Evolutionary conservation across 2,888 invertebrate genomes (phyloP).

Genomic region (Eugnorisma glareosa): DNA sequence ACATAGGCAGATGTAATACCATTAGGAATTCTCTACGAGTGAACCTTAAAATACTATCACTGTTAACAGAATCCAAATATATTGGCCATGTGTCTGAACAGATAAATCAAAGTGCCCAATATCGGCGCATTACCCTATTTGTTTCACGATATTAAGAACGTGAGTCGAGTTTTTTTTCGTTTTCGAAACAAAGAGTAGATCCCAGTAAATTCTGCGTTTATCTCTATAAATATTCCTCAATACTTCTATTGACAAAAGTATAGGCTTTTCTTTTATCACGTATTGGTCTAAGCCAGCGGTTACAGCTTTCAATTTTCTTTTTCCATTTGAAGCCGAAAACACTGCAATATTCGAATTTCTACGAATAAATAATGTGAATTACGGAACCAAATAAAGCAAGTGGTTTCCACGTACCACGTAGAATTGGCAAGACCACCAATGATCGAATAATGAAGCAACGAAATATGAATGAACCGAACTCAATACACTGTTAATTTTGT

Average conservation of each 20-base stretch:
- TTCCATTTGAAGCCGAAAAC: conserved; percentile 16
- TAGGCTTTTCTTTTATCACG: conserved; percentile 23
- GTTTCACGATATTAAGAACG: conserved; percentile 81
- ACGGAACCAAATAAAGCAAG: not conserved
- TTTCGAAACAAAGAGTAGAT: conserved; percentile 35
- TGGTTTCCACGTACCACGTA: not conserved
- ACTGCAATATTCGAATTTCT: not conserved
- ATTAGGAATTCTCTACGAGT: conserved; percentile 3
- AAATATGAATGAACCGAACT: not conserved
- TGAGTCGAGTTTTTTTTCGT: conserved; percentile 72
- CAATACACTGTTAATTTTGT: not conserved
- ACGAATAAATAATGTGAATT: conserved; percentile 15
- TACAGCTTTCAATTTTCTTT: conserved; percentile 22
- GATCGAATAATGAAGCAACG: not conserved
- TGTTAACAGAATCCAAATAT: conserved; percentile 35
- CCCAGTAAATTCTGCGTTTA: conserved; percentile 7
- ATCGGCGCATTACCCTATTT: conserved; percentile 70
- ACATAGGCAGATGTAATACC: not conserved
- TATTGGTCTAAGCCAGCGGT: not conserved
- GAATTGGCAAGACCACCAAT: conserved; percentile 14
- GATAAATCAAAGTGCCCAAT: conserved; percentile 82
- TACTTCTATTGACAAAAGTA: conserved; percentile 4
- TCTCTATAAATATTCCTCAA: conserved; percentile 6
- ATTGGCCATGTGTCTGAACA: conserved; percentile 54
- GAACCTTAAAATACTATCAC: not conserved